These are phyloP conservation scores for Grammomys surdaster DNA, from an alignment of 2,113 vertebrate species.

Conservation along the genomic window DNA sequence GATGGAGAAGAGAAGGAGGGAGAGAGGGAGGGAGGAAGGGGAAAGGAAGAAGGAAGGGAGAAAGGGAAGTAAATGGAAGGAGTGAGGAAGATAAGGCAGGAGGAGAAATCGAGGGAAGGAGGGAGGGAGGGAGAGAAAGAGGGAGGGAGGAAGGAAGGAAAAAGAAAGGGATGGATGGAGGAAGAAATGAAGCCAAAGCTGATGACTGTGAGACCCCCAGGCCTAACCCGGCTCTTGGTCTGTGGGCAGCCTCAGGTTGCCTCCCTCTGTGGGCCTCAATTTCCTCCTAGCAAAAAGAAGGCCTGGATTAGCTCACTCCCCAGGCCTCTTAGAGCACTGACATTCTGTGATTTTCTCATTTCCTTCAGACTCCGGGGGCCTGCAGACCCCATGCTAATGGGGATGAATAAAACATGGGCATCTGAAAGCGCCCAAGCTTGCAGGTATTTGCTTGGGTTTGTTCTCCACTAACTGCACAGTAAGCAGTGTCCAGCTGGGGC, in stretches of 20 bases:
- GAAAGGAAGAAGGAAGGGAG: accelerated
- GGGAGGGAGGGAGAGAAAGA: accelerated
- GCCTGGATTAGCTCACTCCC: constrained; percentile 76
- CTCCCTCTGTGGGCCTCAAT: constrained; percentile 73
- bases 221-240: neutral
- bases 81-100: no score
- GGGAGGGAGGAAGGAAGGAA: accelerated
- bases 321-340: constrained; percentile 74
- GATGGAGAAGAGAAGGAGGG: no score
- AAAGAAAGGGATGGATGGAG: accelerated
- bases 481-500: constrained; percentile 77
- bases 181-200: neutral
- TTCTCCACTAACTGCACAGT: constrained; percentile 71
- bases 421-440: constrained; percentile 77
- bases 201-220: neutral
- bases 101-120: accelerated
- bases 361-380: constrained; percentile 80
- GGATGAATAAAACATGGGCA: constrained; percentile 83
- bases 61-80: no score
- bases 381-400: constrained; percentile 80
- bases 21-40: accelerated
- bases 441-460: constrained; percentile 79
- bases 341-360: constrained; percentile 84
- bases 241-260: constrained; percentile 61
- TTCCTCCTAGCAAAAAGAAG: constrained; percentile 75